These are phyloP conservation scores for Augochlora pura DNA, from an alignment of 1,140 invertebrate species.

Conservation along the genomic window DNA sequence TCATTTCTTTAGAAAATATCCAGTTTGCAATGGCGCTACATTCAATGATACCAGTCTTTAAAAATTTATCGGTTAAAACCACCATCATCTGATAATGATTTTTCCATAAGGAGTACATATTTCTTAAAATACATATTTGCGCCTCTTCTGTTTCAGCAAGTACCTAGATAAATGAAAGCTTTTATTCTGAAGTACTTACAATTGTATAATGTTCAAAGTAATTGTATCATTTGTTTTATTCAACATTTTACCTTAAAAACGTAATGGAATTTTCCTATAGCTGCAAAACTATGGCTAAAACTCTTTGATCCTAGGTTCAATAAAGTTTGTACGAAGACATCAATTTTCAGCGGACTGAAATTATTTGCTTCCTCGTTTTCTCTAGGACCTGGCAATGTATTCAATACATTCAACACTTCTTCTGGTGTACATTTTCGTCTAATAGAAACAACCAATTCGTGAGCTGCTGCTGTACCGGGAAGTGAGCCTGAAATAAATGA, in stretches of 20 bases:
- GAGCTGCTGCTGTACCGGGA: conserved; percentile 90
- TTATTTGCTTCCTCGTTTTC: conserved; percentile 86
- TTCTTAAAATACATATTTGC: conserved; percentile 95
- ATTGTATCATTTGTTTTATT: background rate
- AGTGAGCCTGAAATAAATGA: conserved; percentile 83
- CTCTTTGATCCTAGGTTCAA: conserved; percentile 97
- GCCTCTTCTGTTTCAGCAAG: conserved; percentile 96
- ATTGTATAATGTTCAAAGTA: too few species aligned
- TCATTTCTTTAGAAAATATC: conserved; percentile 99
- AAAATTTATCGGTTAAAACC: conserved; percentile 97
- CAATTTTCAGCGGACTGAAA: conserved; percentile 96
- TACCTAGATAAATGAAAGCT: conserved; percentile 80
- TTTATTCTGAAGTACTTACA: too few species aligned
- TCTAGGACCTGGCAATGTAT: conserved; percentile 90
- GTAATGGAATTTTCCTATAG: conserved; percentile 97
- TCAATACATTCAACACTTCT: conserved; percentile 93
- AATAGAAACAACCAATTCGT: conserved; percentile 91
- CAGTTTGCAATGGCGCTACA: conserved; percentile 98
- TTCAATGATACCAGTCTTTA: conserved; percentile 98
- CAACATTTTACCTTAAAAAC: conserved; percentile 89
- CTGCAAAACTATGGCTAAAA: conserved; percentile 98
- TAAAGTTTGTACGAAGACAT: conserved; percentile 97
- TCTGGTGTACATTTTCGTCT: conserved; percentile 93
- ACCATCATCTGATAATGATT: conserved; percentile 98
- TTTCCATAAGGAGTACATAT: conserved; percentile 96